Base-by-base conservation (phyloP, 1,140 invertebrate genomes). In the Pachyrhynchus sulphureomaculatus region DNA sequence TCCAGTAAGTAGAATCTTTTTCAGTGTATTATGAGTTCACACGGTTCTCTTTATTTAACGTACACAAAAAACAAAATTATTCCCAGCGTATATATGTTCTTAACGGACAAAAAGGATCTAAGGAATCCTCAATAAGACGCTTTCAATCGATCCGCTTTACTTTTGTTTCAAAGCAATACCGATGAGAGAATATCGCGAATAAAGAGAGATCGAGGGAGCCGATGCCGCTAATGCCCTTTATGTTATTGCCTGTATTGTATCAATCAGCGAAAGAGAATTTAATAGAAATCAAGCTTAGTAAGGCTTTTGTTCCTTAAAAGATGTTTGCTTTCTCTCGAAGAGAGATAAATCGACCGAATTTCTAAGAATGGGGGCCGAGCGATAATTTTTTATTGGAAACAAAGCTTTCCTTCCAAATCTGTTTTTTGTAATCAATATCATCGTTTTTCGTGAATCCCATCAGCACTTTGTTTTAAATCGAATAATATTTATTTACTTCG, bases 201-300 rank as follows among this genome's bases (percentile, higher is more conserved):
- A n/a, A 29, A 29, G 33, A n/a, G 18, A 51, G 29, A 51, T 51
- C 48, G 24, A 51, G n/a, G n/a, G 18, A 51, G 20, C 48, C 29
- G 48, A 51, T 51, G 32, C 33, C 15, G 18, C 48, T 51, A 51
- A 51, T 51, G 48, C 51, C 51, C 13, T 41, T 42, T 42, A 42
- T 42, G 39, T 42, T 42, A 42, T 42, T 42, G 39, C 39, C 37
- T 53, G 51, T 53, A 53, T 53, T 53, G 51, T 53, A 53, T 53
- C 51, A 53, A 53, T 53, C 51, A 41, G 36, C 51, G 20, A 21
- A 39, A 36, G 51, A 41, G 36, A 53, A 41, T 33, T 53, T 53
- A 53, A 53, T 53, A 53, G 51, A 53, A 53, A 53, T 53, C 34
- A 33, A 41, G 51, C 51, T 53, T 53, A 53, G 32, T 23, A 36